Percentiles rank a stretch among this genome's conserved stretches.
Conservation (phyloP, 2,797 vertebrate species). For the Acanthurus lineatus region DNA sequence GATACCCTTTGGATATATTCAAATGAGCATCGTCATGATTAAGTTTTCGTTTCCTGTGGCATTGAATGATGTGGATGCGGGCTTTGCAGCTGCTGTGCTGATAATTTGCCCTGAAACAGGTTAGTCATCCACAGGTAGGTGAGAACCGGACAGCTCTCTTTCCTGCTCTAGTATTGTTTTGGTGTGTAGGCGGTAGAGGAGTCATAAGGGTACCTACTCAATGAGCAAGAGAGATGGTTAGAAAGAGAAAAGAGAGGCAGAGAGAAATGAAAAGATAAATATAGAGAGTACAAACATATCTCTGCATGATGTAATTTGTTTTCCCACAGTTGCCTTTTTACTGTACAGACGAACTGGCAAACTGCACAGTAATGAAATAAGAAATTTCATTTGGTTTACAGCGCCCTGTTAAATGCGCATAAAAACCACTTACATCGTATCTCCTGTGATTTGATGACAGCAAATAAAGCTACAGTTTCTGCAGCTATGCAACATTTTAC, state of each 20-base stretch:
- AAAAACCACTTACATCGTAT: slow-evolving; percentile 3
- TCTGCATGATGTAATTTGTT: slow-evolving; percentile 51
- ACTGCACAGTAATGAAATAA: slow-evolving; percentile 6
- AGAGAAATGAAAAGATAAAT: slow-evolving; percentile 48
- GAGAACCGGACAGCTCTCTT: slow-evolving; percentile 56
- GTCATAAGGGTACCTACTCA: slow-evolving; percentile 68
- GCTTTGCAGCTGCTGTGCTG: slow-evolving; percentile 4
- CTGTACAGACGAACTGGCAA: slow-evolving; percentile 14
- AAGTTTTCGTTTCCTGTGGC: too few species aligned
- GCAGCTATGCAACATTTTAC: slow-evolving; percentile 2
- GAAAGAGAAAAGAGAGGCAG: slow-evolving; percentile 31
- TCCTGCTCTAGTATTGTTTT: slow-evolving; percentile 71
- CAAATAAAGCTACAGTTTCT: slow-evolving; percentile 27
- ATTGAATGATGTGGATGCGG: neutral
- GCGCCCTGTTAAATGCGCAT: slow-evolving; percentile 18
- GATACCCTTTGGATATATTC: neutral
- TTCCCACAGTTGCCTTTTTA: slow-evolving; percentile 31
- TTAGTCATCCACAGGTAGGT: slow-evolving; percentile 64
- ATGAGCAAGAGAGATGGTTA: slow-evolving; percentile 50
- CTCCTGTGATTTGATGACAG: slow-evolving; percentile 27
- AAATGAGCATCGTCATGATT: slow-evolving; percentile 8
- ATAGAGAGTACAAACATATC: slow-evolving; percentile 45
- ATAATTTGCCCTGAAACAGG: slow-evolving; percentile 26
- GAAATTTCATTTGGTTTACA: slow-evolving; percentile 16
- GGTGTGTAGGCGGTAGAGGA: slow-evolving; percentile 66